Evolutionary conservation across 2,797 vertebrate species (phyloP).

Genomic region (Pseudomugil gertrudae): DNA sequence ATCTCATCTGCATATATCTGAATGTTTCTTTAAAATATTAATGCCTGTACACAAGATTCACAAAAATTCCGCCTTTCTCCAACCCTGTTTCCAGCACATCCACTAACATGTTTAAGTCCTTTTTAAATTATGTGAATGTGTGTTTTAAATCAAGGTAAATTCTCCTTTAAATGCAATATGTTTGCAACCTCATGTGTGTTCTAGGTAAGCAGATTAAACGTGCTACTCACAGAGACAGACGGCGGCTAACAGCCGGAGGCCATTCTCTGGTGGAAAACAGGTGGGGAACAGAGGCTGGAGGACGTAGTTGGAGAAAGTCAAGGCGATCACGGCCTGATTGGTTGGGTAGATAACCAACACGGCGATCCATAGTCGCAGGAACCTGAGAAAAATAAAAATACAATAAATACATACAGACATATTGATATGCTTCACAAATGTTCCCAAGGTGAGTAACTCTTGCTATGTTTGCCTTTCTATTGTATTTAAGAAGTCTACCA

Average conservation of each 20-base stretch:
- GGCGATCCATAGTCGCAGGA: slow-evolving; percentile 92
- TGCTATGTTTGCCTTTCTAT: neutral
- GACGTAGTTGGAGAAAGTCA: slow-evolving; percentile 94
- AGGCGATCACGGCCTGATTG: slow-evolving; percentile 94
- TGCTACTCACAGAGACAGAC: slow-evolving; percentile 88
- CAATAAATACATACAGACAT: neutral
- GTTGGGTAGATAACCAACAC: slow-evolving; percentile 95
- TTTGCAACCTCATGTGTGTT: neutral
- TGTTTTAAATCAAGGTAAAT: neutral
- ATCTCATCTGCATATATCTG: too few species aligned
- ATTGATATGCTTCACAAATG: neutral
- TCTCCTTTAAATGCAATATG: neutral
- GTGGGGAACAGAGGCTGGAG: slow-evolving; percentile 92
- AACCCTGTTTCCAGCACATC: neutral
- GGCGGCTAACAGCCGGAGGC: slow-evolving; percentile 88
- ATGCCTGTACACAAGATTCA: too few species aligned
- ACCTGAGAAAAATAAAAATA: slow-evolving; percentile 72
- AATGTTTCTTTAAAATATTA: too few species aligned
- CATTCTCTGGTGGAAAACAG: slow-evolving; percentile 88
- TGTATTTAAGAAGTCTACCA: neutral
- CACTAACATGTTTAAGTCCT: neutral
- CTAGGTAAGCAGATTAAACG: neutral
- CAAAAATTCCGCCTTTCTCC: too few species aligned
- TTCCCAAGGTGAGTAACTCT: neutral
- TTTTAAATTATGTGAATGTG: neutral